Evolutionary conservation across 1,140 invertebrate species (phyloP), one percentile per base, ranked within the genome.

Genomic region (Dysdera silvatica): DNA sequence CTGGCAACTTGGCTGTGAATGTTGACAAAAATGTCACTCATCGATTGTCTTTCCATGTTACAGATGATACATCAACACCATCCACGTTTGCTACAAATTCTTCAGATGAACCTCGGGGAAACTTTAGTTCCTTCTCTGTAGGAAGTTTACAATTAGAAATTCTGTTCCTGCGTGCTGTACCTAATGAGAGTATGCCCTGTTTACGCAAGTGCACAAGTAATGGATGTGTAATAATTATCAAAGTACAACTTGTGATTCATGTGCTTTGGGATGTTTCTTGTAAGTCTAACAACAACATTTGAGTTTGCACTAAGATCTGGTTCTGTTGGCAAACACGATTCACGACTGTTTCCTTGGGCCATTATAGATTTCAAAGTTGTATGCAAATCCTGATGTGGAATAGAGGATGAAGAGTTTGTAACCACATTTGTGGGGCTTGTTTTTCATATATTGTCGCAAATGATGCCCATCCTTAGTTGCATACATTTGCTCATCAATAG

Each of bases 401-500:
- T 12, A 6, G 7, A 56, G 29, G 18, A 56, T n/a, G 31, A 26
- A 56, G 4, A 56, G 16, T 29, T 56, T 56, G n/a, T 23, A 55
- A 0, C 32, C 33, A 7, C 24, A 55, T 31, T 55, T 56, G 18
- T 56, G 54, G 16, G 54, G 40, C 23, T 56, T 56, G 0, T 41
- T 28, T 2, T 35, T 2, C 37, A 43, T 41, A n/a, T 56, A 56
- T 32, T 43, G 35, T 45, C 45, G 41, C 24, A 56, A 6, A 26
- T 43, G 24, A 24, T 56, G 35, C 6, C 51, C 18, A 31, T 16
- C 18, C 35, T 56, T 56, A 2, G 54, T 56, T 16, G 54, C 35
- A 29, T 40, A 43, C 35, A 56, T 56, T 43, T 56, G 54, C 18
- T 56, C 54, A 37, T 56, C 40, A 4, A 56, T 18, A 29, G 20